phyloP scores from a whole-genome alignment of 2,888 invertebrate species.

The Galerucella nymphaeae region DNA sequence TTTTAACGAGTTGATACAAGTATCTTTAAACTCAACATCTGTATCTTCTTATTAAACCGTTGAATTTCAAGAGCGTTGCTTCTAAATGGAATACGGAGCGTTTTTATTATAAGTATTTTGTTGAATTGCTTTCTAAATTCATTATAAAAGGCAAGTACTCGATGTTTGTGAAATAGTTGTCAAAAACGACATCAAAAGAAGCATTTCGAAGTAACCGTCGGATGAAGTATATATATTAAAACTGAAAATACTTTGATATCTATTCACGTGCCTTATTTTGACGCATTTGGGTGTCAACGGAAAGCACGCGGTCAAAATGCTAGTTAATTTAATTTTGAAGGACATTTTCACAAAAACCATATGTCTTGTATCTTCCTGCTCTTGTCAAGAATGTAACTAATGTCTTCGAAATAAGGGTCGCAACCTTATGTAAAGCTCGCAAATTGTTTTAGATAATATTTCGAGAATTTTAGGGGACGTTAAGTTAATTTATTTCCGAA shows the following conservation, averaged over 20 bases:
- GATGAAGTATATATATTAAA: no score
- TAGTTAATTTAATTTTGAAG: conserved; percentile 39
- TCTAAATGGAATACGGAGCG: neutral
- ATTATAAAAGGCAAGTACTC: neutral
- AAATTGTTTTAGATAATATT: conserved; percentile 46
- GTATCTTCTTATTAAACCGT: conserved; percentile 5
- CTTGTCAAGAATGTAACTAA: conserved; percentile 43
- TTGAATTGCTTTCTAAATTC: neutral
- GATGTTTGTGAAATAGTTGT: neutral
- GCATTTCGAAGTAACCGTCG: no score
- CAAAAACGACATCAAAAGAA: no score
- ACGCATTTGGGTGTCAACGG: conserved; percentile 21
- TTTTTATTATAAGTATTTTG: neutral
- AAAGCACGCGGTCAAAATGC: conserved; percentile 42
- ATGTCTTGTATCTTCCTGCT: conserved; percentile 37
- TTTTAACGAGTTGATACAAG: conserved; percentile 38
- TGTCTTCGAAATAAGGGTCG: conserved; percentile 36
- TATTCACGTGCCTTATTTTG: conserved; percentile 5
- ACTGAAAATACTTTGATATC: no score
- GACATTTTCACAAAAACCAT: conserved; percentile 26
- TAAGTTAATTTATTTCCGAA: conserved; percentile 5
- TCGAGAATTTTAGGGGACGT: conserved; percentile 33
- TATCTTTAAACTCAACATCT: conserved; percentile 10
- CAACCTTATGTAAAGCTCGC: conserved; percentile 43
- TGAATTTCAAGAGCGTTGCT: neutral